Evolutionary conservation across 2,888 invertebrate genomes (phyloP).

Genomic region (Marronus borbonicus): DNA sequence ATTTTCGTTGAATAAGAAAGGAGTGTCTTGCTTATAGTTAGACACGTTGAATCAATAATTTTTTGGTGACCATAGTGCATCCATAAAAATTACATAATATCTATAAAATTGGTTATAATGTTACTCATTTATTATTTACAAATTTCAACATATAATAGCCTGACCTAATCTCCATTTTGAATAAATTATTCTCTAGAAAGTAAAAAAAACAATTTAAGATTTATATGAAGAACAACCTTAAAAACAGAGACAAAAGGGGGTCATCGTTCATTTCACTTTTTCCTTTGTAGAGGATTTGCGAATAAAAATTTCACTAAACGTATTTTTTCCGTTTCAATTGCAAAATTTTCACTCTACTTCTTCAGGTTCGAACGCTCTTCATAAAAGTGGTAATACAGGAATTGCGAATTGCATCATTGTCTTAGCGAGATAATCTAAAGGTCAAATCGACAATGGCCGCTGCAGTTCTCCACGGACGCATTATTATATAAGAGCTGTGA

Average conservation of each 20-base stretch:
- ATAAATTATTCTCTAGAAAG: background rate
- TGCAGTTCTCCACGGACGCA: background rate
- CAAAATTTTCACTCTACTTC: background rate
- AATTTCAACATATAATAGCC: too few species aligned
- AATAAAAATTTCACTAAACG: background rate
- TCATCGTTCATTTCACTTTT: background rate
- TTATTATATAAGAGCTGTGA: slow-evolving; percentile 3
- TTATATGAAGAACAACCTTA: background rate
- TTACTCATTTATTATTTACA: background rate
- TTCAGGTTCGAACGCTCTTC: background rate
- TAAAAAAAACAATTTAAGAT: background rate
- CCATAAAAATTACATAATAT: background rate
- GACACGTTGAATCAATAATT: too few species aligned
- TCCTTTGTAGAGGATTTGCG: background rate
- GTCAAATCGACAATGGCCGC: background rate
- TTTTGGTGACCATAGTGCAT: background rate
- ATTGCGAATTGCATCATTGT: background rate
- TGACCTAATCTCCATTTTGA: too few species aligned
- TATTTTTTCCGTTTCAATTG: background rate
- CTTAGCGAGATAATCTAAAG: background rate
- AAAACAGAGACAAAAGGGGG: background rate
- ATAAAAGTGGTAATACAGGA: background rate
- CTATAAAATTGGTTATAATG: background rate
- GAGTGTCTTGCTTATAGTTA: too few species aligned
- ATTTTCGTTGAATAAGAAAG: too few species aligned